These are phyloP conservation scores for Tachina fera DNA, from an alignment of 2,888 invertebrate species.

Conservation along the genomic window DNA sequence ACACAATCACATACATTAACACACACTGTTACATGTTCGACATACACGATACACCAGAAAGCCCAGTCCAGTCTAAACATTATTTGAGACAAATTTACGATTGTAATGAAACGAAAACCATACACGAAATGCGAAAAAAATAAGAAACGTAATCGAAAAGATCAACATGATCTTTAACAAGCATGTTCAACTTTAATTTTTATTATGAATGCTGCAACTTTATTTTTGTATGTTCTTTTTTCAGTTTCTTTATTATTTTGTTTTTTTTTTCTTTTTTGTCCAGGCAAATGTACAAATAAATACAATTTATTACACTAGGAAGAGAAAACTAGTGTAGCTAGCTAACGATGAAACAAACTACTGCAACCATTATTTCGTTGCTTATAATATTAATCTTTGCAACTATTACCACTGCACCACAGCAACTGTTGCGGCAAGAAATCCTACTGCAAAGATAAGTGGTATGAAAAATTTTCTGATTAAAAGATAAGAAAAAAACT, in stretches of 20 bases:
- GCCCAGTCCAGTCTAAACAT: slow-evolving; percentile 41
- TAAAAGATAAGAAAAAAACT: slow-evolving; percentile 53
- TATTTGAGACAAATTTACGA: slow-evolving; percentile 66
- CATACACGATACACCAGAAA: slow-evolving; percentile 17
- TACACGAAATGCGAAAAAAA: slow-evolving; percentile 37
- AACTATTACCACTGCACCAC: slow-evolving; percentile 54
- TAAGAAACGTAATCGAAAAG: slow-evolving; percentile 47
- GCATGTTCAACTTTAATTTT: slow-evolving; percentile 45
- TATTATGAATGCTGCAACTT: slow-evolving; percentile 16
- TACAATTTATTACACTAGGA: slow-evolving; percentile 63
- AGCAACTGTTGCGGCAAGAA: slow-evolving; percentile 42
- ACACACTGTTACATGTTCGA: background rate
- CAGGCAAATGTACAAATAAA: slow-evolving; percentile 52
- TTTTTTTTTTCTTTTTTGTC: background rate
- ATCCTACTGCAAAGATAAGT: slow-evolving; percentile 40
- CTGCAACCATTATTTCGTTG: slow-evolving; percentile 38
- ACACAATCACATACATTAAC: no score
- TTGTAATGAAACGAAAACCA: slow-evolving; percentile 63
- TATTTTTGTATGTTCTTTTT: background rate
- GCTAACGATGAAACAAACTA: slow-evolving; percentile 60
- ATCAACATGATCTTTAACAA: slow-evolving; percentile 70
- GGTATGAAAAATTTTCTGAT: slow-evolving; percentile 55
- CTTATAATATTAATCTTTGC: slow-evolving; percentile 48
- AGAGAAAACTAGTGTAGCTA: slow-evolving; percentile 61
- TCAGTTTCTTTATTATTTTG: background rate